Evolutionary conservation across 2,888 invertebrate species (phyloP).

Genomic region (Torymus texanus): DNA sequence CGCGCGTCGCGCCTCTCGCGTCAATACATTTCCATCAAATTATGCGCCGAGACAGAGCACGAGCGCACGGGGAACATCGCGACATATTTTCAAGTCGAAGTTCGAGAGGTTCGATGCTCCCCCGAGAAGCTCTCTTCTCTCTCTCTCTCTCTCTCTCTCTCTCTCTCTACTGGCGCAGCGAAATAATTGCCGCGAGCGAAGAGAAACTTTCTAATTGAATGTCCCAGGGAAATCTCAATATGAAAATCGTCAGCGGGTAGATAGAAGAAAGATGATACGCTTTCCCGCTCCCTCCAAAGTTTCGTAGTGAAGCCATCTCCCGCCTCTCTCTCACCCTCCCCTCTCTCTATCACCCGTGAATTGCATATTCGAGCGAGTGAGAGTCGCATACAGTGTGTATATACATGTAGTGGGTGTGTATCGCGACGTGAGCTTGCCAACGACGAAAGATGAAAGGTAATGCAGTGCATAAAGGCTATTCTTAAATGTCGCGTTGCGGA

Average conservation of each 20-base stretch:
- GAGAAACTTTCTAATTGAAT: slow-evolving; percentile 62
- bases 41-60: slow-evolving; percentile 56
- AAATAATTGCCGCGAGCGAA: slow-evolving; percentile 52
- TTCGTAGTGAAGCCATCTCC: slow-evolving; percentile 34
- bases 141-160: not conserved
- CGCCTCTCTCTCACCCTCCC: not conserved
- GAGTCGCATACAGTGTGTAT: too few species aligned
- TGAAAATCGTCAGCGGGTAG: slow-evolving; percentile 46
- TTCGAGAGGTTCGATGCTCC: slow-evolving; percentile 62
- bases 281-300: slow-evolving; percentile 25
- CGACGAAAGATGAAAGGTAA: slow-evolving; percentile 67
- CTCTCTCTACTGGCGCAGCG: not conserved
- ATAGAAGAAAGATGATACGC: slow-evolving; percentile 53
- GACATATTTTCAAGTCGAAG: slow-evolving; percentile 62
- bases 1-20: slow-evolving; percentile 26
- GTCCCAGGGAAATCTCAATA: slow-evolving; percentile 57
- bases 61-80: slow-evolving; percentile 44
- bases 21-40: slow-evolving; percentile 67
- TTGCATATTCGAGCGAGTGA: slow-evolving; percentile 11
- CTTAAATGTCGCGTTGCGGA: slow-evolving; percentile 66
- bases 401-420: not conserved
- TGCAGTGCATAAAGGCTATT: slow-evolving; percentile 70
- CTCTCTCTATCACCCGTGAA: slow-evolving; percentile 39
- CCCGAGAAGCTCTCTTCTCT: slow-evolving; percentile 39
- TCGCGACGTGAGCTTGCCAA: slow-evolving; percentile 59